Evolutionary conservation across 2,888 invertebrate genomes (phyloP), one percentile per base, ranked within the genome.

Genomic region (Cantharis lateralis): DNA sequence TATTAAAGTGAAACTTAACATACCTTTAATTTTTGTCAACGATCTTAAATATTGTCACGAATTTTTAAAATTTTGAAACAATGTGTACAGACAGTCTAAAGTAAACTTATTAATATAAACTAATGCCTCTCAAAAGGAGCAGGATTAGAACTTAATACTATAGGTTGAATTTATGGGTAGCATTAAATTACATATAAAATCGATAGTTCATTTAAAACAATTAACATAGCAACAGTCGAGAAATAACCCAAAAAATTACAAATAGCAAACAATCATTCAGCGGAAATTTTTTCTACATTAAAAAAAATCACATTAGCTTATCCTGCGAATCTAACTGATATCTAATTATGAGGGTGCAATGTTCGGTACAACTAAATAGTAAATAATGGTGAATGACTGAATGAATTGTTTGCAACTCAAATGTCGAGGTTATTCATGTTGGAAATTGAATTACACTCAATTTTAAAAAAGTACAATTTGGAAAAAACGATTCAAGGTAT

Each of bases 1-100:
- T 68, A 71, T 75, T 75, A 75, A 68, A 75, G 75, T 71, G 75
- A 75, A 75, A 74, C 66, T 74, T 48, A 70, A 48, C 70, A 63
- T 74, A 74, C 70, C 74, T 70, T 74, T 74, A 74, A 71, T 71
- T 71, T 75, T 71, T 63, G 71, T 32, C 16, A 73, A 71, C 68
- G 48, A 16, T 68, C 63, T 26, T 32, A 32, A 61, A 63, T 32
- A 32, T 70, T 63, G 70, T 74, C 70, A 63, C 62, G 28, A 68
- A n/a, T 63, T 48, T 70, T 74, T 32, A 32, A 28, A 32, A 18
- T 26, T 32, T 69, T 48, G 15, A 74, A 73, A 74, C 62, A 70
- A 74, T n/a, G n/a, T n/a, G 9, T 7, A n/a, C 7, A 2, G 1
- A 0, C n/a, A 5, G 32, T n/a, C 48, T 48, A 7, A n/a, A 13